A percentile compares a stretch with the other conserved stretches of the same genome.
These are phyloP conservation scores for Calameuta filiformis DNA, from an alignment of 2,888 invertebrate genomes.

Conservation along the genomic window DNA sequence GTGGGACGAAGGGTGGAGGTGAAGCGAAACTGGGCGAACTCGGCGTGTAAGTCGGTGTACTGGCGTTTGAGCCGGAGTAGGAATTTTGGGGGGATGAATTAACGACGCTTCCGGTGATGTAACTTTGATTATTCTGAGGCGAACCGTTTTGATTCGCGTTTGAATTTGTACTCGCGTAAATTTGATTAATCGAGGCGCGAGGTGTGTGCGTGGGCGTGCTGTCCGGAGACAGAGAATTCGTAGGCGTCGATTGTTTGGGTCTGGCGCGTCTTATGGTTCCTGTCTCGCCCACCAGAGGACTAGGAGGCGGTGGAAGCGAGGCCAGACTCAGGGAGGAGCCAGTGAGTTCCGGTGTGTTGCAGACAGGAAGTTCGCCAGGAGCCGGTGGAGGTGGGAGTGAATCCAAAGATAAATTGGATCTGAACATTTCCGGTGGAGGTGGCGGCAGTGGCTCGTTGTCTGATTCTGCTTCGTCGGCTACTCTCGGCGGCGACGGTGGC, in stretches of 20 bases:
- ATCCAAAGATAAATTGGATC: slow-evolving; percentile 82
- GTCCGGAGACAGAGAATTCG: slow-evolving; percentile 65
- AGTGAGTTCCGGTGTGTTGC: slow-evolving; percentile 70
- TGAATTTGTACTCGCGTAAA: slow-evolving; percentile 48
- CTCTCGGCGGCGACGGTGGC: slow-evolving; percentile 65
- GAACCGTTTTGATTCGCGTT: slow-evolving; percentile 55
- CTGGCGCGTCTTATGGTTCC: slow-evolving; percentile 66
- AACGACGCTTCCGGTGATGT: slow-evolving; percentile 33
- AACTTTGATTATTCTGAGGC: slow-evolving; percentile 45
- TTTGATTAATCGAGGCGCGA: slow-evolving; percentile 33
- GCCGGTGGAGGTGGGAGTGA: slow-evolving; percentile 85
- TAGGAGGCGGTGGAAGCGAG: slow-evolving; percentile 82
- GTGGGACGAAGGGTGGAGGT: slow-evolving; percentile 47
- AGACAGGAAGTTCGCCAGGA: slow-evolving; percentile 70
- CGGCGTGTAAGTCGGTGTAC: slow-evolving; percentile 54
- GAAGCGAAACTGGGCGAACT: slow-evolving; percentile 50
- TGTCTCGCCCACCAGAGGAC: slow-evolving; percentile 67
- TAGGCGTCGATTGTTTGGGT: slow-evolving; percentile 64
- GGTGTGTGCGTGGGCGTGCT: slow-evolving; percentile 66
- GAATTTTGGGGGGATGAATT: slow-evolving; percentile 56
- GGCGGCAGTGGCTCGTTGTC: slow-evolving; percentile 75
- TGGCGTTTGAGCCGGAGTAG: slow-evolving; percentile 55
- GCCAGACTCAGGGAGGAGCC: slow-evolving; percentile 78
- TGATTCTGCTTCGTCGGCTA: slow-evolving; percentile 69
- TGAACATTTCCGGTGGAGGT: slow-evolving; percentile 80